phyloP scores from a whole-genome alignment of 2,797 vertebrate species.

The Emys orbicularis region DNA sequence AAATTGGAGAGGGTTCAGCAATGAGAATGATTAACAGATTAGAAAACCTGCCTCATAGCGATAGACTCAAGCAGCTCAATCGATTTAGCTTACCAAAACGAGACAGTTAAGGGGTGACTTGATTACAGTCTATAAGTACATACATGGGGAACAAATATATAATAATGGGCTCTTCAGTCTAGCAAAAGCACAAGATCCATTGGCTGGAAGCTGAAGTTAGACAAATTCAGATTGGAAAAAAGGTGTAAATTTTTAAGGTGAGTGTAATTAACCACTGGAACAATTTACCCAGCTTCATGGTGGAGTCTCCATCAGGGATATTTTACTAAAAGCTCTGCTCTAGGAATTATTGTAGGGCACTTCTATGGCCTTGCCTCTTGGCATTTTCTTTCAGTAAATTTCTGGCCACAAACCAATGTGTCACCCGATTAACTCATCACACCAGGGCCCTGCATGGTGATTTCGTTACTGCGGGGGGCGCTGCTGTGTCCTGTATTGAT shows the following conservation, averaged over 20 bases:
- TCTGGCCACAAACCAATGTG: too few species aligned
- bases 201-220: not conserved
- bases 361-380: too few species aligned
- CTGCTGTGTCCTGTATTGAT: too few species aligned
- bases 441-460: too few species aligned
- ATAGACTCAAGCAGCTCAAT: not conserved
- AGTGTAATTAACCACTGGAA: not conserved
- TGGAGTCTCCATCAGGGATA: not conserved
- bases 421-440: too few species aligned
- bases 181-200: not conserved
- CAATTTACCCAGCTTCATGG: not conserved
- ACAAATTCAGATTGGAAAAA: not conserved
- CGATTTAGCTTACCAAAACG: not conserved
- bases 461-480: too few species aligned
- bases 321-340: too few species aligned
- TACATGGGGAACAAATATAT: not conserved
- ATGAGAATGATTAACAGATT: not conserved
- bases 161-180: not conserved
- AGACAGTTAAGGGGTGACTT: not conserved
- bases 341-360: too few species aligned
- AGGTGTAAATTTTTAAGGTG: not conserved
- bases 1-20: not conserved
- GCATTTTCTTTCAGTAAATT: too few species aligned
- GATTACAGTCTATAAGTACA: not conserved
- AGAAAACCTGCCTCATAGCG: not conserved